Evolutionary conservation across 92 coral and sea anemone genomes (phyloP).

Genomic region (Porites cylindrica): DNA sequence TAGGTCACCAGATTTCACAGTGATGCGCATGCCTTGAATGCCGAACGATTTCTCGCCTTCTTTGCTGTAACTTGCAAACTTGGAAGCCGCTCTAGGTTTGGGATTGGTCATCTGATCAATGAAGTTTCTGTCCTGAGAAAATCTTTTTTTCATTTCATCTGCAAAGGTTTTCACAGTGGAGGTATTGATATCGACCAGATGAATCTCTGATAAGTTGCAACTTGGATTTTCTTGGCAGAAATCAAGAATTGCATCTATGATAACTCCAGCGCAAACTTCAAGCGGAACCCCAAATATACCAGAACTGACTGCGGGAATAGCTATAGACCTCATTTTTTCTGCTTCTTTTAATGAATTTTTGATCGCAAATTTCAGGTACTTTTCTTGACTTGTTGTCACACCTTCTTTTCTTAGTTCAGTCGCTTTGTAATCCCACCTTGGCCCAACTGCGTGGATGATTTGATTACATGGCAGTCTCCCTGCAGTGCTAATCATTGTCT

Average conservation of each 20-base stretch:
- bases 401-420: not conserved
- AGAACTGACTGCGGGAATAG: conserved; percentile 53
- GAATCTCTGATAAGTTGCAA: conserved; percentile 65
- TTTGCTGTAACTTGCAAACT: not conserved
- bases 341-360: conserved; percentile 45
- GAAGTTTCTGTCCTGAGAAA: conserved; percentile 40
- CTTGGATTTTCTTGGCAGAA: conserved; percentile 39
- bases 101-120: not conserved
- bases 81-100: not conserved
- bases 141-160: conserved; percentile 55
- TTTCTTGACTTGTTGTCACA: conserved; percentile 25
- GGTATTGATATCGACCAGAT: conserved; percentile 66
- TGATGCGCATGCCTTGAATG: conserved; percentile 42
- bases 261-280: conserved; percentile 66
- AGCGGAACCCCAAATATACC: conserved; percentile 74
- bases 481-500: conserved; percentile 45
- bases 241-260: conserved; percentile 55
- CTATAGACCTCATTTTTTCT: conserved; percentile 55
- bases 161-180: conserved; percentile 51
- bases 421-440: conserved; percentile 27
- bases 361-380: conserved; percentile 35
- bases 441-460: conserved; percentile 77
- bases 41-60: not conserved
- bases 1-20: conserved; percentile 50
- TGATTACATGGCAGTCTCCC: conserved; percentile 77